Percentiles rank a stretch among this genome's conserved stretches.
phyloP scores from a whole-genome alignment of 2,888 invertebrate species.

The Schizaphis graminum region DNA sequence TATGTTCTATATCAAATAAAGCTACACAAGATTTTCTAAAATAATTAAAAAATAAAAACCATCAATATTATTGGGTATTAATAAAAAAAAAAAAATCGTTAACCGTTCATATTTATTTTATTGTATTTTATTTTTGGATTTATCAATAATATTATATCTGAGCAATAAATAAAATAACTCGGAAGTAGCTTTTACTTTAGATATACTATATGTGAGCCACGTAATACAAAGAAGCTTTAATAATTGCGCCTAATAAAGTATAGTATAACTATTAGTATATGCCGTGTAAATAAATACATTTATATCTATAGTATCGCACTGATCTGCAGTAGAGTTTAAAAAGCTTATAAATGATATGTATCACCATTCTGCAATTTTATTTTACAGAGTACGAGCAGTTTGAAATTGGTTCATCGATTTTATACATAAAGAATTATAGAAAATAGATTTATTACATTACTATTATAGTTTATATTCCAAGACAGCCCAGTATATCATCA shows the following conservation, averaged over 20 bases:
- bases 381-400: background rate
- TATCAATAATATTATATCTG: too few species aligned
- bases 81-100: too few species aligned
- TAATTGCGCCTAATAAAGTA: background rate
- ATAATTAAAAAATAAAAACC: too few species aligned
- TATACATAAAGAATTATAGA: background rate
- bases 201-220: too few species aligned
- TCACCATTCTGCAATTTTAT: background rate
- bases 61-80: too few species aligned
- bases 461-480: background rate
- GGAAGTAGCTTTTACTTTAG: too few species aligned
- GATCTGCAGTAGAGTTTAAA: background rate
- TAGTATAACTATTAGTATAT: background rate
- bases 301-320: background rate
- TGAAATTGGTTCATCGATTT: background rate
- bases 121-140: too few species aligned
- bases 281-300: background rate
- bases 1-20: too few species aligned
- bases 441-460: background rate
- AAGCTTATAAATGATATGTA: background rate
- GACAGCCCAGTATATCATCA: background rate
- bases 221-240: background rate
- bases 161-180: too few species aligned
- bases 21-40: too few species aligned
- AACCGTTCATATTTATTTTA: too few species aligned